These are phyloP conservation scores for Diaphora mendica DNA, from an alignment of 2,888 invertebrate species.

Conservation along the genomic window DNA sequence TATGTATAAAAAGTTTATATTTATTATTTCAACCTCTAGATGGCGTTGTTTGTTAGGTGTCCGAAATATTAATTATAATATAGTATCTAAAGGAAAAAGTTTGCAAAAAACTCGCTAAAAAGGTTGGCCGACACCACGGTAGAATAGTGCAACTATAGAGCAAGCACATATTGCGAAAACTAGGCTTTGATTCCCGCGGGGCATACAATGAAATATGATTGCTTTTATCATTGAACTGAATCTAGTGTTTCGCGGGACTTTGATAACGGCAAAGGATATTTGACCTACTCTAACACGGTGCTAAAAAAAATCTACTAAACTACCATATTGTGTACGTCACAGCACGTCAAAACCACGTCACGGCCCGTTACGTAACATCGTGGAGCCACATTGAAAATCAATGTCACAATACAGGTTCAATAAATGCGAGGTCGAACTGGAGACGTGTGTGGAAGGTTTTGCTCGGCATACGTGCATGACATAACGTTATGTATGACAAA, in stretches of 20 bases:
- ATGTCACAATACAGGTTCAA: background rate
- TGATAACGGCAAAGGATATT: background rate
- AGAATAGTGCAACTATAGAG: constrained; percentile 1
- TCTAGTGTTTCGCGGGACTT: constrained; percentile 9
- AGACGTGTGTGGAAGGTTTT: background rate
- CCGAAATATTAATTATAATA: too few species aligned
- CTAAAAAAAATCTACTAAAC: too few species aligned
- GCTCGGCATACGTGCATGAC: background rate
- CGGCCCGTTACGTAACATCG: background rate
- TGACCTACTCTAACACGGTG: too few species aligned
- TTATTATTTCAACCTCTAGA: too few species aligned
- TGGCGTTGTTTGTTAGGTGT: too few species aligned
- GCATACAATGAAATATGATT: constrained; percentile 31
- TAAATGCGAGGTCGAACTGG: background rate
- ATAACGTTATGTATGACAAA: background rate
- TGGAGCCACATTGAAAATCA: background rate
- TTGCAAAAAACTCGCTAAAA: background rate
- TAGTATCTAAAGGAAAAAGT: background rate
- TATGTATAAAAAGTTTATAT: too few species aligned
- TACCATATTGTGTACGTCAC: too few species aligned
- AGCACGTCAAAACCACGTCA: too few species aligned
- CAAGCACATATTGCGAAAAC: constrained; percentile 15
- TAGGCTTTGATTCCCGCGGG: constrained; percentile 15
- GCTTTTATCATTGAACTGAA: constrained; percentile 9
- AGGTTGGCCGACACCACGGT: background rate